Conservation (phyloP, 2,888 invertebrate genomes). For the Psylliodes chrysocephalus region DNA sequence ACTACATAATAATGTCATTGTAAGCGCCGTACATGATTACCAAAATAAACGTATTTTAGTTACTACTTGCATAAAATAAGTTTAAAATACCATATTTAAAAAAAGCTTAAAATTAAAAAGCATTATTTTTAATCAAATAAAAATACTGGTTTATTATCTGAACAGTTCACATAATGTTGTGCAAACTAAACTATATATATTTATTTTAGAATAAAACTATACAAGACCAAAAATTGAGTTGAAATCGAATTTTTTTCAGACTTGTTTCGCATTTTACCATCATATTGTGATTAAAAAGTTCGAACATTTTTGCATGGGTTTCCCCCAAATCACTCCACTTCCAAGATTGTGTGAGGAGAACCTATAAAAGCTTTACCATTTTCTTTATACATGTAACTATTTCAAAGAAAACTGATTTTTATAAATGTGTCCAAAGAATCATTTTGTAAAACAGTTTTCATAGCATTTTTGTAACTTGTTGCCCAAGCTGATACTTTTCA, state of each 20-base stretch:
- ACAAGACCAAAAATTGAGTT: constrained; percentile 7
- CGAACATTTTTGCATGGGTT: constrained; percentile 7
- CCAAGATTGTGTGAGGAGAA: not conserved
- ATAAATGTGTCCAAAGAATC: not conserved
- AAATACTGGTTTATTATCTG: too few species aligned
- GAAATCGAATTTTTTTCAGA: not conserved
- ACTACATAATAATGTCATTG: too few species aligned
- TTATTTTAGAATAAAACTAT: too few species aligned
- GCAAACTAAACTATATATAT: too few species aligned
- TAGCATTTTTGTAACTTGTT: not conserved
- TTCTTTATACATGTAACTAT: not conserved
- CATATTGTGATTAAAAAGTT: not conserved
- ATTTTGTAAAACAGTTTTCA: not conserved
- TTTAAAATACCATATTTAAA: too few species aligned
- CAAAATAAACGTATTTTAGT: too few species aligned
- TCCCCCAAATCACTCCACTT: not conserved
- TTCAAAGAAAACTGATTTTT: not conserved
- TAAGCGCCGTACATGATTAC: too few species aligned
- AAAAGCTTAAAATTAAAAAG: too few species aligned
- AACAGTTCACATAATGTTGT: too few species aligned
- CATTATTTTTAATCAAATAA: too few species aligned
- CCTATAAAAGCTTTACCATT: not conserved
- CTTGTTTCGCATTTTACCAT: constrained; percentile 7
- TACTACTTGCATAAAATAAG: too few species aligned
- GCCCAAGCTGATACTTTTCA: not conserved